phyloP scores from a whole-genome alignment of 2,888 invertebrate genomes.

The Caenorhabditis auriculariae region DNA sequence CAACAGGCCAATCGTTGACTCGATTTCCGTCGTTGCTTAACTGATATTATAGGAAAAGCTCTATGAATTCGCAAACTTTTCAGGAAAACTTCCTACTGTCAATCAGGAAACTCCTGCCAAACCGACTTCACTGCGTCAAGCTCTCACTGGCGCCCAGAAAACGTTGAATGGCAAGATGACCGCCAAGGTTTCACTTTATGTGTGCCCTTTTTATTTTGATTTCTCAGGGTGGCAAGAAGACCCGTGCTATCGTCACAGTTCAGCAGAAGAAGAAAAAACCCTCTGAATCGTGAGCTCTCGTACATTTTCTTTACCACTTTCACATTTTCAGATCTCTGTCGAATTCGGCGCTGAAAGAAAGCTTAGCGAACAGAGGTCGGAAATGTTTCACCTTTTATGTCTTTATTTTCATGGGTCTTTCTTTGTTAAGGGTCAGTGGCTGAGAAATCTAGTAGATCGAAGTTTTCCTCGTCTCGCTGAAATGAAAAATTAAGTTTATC shows the following conservation, averaged over 20 bases:
- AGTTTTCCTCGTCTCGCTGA: no score
- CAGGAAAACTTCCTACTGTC: no score
- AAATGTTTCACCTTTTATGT: not conserved
- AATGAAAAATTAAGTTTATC: no score
- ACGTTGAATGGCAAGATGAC: constrained; percentile 28
- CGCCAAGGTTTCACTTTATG: constrained; percentile 6
- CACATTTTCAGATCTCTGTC: no score
- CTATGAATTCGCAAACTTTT: no score
- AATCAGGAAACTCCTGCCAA: constrained; percentile 26
- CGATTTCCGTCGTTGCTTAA: no score
- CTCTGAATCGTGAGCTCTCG: not conserved
- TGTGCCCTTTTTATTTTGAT: not conserved
- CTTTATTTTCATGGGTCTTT: not conserved
- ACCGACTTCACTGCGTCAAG: constrained; percentile 41
- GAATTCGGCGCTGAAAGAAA: no score
- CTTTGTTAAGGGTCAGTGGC: no score
- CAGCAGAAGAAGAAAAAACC: constrained; percentile 43
- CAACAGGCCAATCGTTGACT: no score
- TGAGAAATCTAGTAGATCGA: no score
- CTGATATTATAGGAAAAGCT: no score
- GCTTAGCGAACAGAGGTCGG: not conserved
- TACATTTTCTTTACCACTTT: no score
- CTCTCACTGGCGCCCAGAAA: constrained; percentile 44
- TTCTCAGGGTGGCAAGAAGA: constrained; percentile 23
- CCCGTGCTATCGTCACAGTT: constrained; percentile 23